phyloP scores from a whole-genome alignment of 2,113 vertebrate species.

The Rhegmatorhina hoffmannsi region DNA sequence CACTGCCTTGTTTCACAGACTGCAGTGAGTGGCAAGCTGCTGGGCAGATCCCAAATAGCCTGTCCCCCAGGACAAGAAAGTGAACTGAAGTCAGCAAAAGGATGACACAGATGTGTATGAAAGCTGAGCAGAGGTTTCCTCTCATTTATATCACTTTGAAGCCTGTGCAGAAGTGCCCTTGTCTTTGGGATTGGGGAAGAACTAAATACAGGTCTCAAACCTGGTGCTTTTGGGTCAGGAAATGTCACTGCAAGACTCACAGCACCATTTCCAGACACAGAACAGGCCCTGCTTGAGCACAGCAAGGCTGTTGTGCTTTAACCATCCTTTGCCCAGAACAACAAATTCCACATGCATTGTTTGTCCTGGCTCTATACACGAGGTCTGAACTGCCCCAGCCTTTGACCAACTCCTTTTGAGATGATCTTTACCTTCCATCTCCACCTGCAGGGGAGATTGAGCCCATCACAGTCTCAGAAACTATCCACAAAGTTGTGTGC shows the following conservation, averaged over 20 bases:
- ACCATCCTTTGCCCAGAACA: neutral
- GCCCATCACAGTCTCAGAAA: neutral
- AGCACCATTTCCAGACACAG: neutral
- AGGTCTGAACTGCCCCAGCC: neutral
- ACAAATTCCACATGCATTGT: neutral
- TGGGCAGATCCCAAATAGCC: neutral
- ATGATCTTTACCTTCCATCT: neutral
- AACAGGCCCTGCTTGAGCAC: neutral
- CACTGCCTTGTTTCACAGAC: neutral
- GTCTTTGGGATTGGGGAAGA: neutral
- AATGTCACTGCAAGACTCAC: neutral
- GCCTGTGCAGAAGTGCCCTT: neutral
- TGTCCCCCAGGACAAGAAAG: neutral
- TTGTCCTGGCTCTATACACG: neutral
- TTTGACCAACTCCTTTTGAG: neutral
- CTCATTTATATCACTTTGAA: neutral
- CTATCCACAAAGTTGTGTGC: neutral
- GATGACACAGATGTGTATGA: neutral
- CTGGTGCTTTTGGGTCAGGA: neutral
- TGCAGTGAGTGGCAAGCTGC: neutral
- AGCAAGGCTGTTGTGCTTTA: neutral
- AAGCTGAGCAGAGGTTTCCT: neutral
- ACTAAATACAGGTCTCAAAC: neutral
- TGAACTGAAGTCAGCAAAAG: neutral
- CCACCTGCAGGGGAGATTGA: neutral